These are phyloP conservation scores for Poeciliopsis presidionis DNA, from an alignment of 2,797 vertebrate genomes.

Conservation along the genomic window DNA sequence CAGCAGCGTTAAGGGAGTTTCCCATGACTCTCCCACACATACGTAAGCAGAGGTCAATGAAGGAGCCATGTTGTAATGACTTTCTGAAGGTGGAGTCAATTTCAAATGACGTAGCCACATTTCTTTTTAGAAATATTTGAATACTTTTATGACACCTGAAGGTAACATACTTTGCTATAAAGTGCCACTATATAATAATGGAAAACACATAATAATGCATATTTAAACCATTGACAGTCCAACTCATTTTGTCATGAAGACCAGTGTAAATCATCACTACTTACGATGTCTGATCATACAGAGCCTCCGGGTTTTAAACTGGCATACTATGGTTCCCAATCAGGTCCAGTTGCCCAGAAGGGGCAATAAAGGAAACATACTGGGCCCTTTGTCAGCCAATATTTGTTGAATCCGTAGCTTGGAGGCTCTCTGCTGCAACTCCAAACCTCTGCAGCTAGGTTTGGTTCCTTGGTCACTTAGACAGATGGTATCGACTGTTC, in stretches of 20 bases:
- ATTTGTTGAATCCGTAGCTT: not conserved
- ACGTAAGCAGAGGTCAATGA: too few relatives aligned
- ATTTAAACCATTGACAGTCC: not conserved
- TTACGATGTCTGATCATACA: not conserved
- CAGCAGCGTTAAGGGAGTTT: too few relatives aligned
- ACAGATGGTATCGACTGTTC: slow-evolving; percentile 15
- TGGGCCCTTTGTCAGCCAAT: not conserved
- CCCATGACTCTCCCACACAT: too few relatives aligned
- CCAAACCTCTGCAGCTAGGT: slow-evolving; percentile 1
- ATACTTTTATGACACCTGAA: too few relatives aligned
- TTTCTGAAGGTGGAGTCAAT: too few relatives aligned
- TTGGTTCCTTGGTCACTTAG: not conserved
- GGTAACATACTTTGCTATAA: too few relatives aligned
- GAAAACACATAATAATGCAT: too few relatives aligned
- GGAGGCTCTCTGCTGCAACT: not conserved
- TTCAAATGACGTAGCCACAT: too few relatives aligned
- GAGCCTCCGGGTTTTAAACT: not conserved
- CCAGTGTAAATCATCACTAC: not conserved
- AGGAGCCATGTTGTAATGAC: too few relatives aligned
- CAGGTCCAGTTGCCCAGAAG: not conserved
- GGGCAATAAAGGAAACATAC: not conserved
- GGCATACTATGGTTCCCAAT: not conserved
- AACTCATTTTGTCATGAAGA: not conserved
- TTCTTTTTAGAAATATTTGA: too few relatives aligned
- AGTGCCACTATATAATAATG: too few relatives aligned